phyloP scores from a whole-genome alignment of 92 coral and sea anemone genomes.

The Siderastrea siderea region DNA sequence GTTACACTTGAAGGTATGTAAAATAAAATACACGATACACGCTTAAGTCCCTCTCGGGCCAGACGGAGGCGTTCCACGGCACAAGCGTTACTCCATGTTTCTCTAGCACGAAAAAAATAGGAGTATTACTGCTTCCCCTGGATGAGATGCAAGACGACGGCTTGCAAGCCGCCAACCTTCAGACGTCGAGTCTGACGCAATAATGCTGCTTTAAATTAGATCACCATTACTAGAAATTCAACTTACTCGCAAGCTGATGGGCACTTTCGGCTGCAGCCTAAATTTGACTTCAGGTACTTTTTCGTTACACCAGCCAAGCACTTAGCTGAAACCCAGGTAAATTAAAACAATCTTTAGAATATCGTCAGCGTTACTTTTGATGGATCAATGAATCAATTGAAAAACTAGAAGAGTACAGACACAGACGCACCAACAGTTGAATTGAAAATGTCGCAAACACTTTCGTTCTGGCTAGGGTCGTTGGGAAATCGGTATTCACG shows the following conservation, averaged over 20 bases:
- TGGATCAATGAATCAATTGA: neutral
- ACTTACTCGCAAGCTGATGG: constrained; percentile 43
- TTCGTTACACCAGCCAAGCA: neutral
- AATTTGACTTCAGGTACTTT: neutral
- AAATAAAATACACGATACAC: too few relatives aligned
- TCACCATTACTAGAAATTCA: neutral
- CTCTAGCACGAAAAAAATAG: too few relatives aligned
- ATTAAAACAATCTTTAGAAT: neutral
- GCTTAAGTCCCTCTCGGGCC: too few relatives aligned
- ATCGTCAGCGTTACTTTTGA: neutral
- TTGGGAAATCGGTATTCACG: constrained; percentile 30
- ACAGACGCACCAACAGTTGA: constrained; percentile 37
- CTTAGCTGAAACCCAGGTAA: constrained; percentile 10
- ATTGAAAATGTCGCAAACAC: constrained; percentile 34
- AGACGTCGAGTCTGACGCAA: neutral
- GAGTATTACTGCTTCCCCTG: too few relatives aligned
- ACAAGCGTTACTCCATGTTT: too few relatives aligned
- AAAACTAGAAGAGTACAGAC: neutral
- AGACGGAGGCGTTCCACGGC: too few relatives aligned
- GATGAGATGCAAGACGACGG: too few relatives aligned
- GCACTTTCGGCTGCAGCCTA: constrained; percentile 20
- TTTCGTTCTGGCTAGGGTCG: constrained; percentile 9
- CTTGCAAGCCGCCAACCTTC: neutral
- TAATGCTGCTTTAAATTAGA: too few relatives aligned
- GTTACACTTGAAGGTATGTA: too few relatives aligned